Base-by-base conservation (phyloP, 2,797 vertebrate genomes). In the Botia kubotai region DNA sequence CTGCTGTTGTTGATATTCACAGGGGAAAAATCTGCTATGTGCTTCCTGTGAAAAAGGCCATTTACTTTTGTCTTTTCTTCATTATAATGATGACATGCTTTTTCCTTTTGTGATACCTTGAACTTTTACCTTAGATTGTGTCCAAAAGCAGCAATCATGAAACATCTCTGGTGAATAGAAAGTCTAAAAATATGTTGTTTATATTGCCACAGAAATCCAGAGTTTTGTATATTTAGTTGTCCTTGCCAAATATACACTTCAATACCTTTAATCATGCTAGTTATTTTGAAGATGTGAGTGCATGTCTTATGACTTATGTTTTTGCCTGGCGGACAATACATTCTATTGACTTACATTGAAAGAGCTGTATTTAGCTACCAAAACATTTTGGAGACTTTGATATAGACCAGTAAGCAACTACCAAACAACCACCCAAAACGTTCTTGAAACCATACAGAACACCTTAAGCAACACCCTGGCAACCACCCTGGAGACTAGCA, bases 41-140 rank as follows among this genome's bases (percentile, higher is more conserved):
- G 60, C 52, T 69, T 63, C 70, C 21, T 79, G 17, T 48, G 46
- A 21, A 65, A 72, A 69, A 76, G 39, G 50, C 36, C 60, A 75
- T 72, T 60, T 72, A 60, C 71, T 23, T 26, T 68, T 36, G 19
- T 58, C 29, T 81, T 81, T 76, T 67, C 78, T 77, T 23, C 36
- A 65, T 63, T 84, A 19, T 13, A 16, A 19, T 63, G 12, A 19
- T 74, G 16, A 74, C 4, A 26, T n/a, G 19, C 46, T 65, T 21
- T 4, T 74, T 14, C 16, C 26, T 26, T 26, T 74, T 21, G n/a
- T 6, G 10, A 46, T 62, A 77, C 50, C n/a, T 12, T 4, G 5
- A 66, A 65, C 12, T 36, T 36, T 39, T 39, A 57, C n/a, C 17
- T 13, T 33, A n/a, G 46, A 55, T 33, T 7, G 1, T 57, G 11